Conservation (phyloP, 2,888 invertebrate species). For the Schizaphis graminum region DNA sequence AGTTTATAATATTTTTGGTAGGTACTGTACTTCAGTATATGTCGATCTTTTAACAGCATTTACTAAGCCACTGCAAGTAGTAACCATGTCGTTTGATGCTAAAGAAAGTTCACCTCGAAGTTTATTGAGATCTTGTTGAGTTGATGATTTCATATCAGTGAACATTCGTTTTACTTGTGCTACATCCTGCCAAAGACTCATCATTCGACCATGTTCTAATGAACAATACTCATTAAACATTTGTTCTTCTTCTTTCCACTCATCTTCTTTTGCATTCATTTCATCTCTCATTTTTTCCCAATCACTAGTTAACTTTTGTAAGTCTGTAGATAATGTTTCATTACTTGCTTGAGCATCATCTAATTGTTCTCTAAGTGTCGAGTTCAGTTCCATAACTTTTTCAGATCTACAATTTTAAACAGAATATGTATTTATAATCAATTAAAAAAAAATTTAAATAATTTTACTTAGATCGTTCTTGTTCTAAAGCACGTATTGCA, state of each 20-base stretch:
- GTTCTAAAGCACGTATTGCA: slow-evolving; percentile 86
- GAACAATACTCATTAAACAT: slow-evolving; percentile 96
- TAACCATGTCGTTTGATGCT: slow-evolving; percentile 80
- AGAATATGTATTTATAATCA: neutral
- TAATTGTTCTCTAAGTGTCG: slow-evolving; percentile 86
- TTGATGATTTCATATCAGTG: slow-evolving; percentile 88
- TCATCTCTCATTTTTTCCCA: slow-evolving; percentile 93
- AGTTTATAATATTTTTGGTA: neutral
- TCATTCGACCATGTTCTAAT: slow-evolving; percentile 89
- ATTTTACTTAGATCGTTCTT: slow-evolving; percentile 86
- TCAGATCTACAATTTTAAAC: slow-evolving; percentile 77
- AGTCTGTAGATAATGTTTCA: slow-evolving; percentile 88
- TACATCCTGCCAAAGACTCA: slow-evolving; percentile 93
- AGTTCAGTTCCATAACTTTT: slow-evolving; percentile 85
- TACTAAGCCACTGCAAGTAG: slow-evolving; percentile 78
- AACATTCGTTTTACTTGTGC: slow-evolving; percentile 91
- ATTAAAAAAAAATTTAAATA: neutral
- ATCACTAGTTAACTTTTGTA: slow-evolving; percentile 92
- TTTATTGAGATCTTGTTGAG: slow-evolving; percentile 88
- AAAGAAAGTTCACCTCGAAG: slow-evolving; percentile 80
- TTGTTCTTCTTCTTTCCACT: slow-evolving; percentile 97
- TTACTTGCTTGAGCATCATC: slow-evolving; percentile 94
- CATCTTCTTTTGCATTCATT: slow-evolving; percentile 89
- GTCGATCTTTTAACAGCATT: slow-evolving; percentile 64
- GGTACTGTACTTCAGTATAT: slow-evolving; percentile 51